Evolutionary conservation across 2,888 invertebrate species (phyloP).

Genomic region (Ditylenchus weischeri): DNA sequence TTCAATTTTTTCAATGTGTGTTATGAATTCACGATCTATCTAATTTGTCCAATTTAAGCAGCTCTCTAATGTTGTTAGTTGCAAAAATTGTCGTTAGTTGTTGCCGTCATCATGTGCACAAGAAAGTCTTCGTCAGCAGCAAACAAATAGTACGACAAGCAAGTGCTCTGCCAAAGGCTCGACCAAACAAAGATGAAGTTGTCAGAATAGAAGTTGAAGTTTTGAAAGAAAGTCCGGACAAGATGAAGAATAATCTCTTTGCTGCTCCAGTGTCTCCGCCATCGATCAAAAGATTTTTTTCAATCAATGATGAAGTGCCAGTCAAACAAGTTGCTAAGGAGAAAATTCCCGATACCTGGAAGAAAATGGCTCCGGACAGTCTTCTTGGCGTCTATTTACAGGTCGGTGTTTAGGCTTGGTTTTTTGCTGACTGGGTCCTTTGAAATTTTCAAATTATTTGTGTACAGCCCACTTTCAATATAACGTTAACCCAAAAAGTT

Average conservation of each 20-base stretch:
- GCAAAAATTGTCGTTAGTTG: no score
- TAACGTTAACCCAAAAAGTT: no score
- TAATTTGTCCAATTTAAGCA: no score
- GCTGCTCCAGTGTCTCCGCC: not conserved
- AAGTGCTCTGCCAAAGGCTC: conserved; percentile 9
- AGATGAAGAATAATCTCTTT: not conserved
- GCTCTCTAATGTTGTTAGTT: no score
- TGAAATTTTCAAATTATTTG: no score
- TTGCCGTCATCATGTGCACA: no score
- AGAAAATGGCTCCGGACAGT: conserved; percentile 14
- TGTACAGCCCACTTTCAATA: no score
- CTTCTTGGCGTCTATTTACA: conserved; percentile 50
- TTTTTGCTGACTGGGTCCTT: no score
- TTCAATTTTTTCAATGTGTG: no score
- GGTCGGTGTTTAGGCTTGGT: conserved; percentile 20
- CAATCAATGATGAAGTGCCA: not conserved
- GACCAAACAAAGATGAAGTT: conserved; percentile 9
- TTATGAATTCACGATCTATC: no score
- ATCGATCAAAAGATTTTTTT: not conserved
- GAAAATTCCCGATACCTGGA: not conserved
- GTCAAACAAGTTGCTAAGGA: not conserved
- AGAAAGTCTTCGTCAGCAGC: no score
- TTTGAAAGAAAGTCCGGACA: not conserved
- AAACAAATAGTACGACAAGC: not conserved
- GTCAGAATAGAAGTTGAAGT: not conserved